Percentiles rank a stretch among this genome's conserved stretches.
phyloP scores from a whole-genome alignment of 2,888 invertebrate species.

The Ormyrus nitidulus region DNA sequence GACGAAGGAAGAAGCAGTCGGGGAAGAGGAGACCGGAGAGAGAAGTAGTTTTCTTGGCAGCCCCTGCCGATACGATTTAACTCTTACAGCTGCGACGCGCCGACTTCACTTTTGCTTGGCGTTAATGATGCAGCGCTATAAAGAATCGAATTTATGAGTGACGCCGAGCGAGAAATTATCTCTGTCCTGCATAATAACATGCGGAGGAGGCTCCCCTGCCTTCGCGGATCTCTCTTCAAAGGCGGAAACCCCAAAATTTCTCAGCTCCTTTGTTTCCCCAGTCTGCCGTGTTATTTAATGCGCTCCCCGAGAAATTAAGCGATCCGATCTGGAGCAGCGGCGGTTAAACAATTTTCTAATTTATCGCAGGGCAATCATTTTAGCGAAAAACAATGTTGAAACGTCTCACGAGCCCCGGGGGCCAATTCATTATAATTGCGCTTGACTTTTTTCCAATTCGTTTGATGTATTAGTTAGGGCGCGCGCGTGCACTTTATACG shows the following conservation, averaged over 20 bases:
- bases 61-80: no score
- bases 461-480: neutral
- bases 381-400: conserved; percentile 12
- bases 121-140: conserved; percentile 64
- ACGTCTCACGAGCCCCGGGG: neutral
- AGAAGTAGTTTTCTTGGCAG: no score
- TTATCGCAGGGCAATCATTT: neutral
- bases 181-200: neutral
- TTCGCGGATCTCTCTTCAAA: conserved; percentile 20
- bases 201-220: neutral
- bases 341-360: no score
- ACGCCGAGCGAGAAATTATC: conserved; percentile 29
- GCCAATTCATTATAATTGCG: conserved; percentile 4
- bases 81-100: no score
- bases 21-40: no score
- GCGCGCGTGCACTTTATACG: conserved; percentile 25
- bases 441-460: conserved; percentile 17
- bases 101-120: conserved; percentile 26
- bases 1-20: no score
- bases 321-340: no score
- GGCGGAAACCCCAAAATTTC: conserved; percentile 1
- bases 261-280: neutral
- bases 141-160: conserved; percentile 67
- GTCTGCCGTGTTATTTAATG: neutral
- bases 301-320: no score